These are phyloP conservation scores for Scaeva pyrastri DNA, from an alignment of 2,888 invertebrate genomes.

Conservation along the genomic window DNA sequence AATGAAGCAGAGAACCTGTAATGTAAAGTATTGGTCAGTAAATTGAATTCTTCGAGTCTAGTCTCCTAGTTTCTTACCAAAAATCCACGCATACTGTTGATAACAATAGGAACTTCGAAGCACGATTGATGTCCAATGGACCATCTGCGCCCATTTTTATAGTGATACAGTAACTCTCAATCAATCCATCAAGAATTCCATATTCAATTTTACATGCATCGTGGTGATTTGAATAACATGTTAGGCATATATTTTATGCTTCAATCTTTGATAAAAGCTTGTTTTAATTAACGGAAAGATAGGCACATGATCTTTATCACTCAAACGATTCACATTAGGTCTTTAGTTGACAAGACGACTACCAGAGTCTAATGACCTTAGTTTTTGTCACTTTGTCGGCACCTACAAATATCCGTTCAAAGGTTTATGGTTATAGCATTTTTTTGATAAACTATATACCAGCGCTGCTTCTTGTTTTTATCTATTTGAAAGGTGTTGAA, in stretches of 20 bases:
- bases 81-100: constrained; percentile 87
- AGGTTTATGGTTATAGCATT: too few species aligned
- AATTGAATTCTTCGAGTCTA: background rate
- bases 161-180: constrained; percentile 5
- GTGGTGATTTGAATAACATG: constrained; percentile 15
- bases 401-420: too few species aligned
- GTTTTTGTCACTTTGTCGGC: too few species aligned
- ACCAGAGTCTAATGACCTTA: too few species aligned
- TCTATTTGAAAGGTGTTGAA: too few species aligned
- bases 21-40: constrained; percentile 23
- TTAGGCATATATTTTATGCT: constrained; percentile 4
- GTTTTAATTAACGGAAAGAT: too few species aligned
- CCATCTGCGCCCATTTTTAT: constrained; percentile 54
- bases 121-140: constrained; percentile 53
- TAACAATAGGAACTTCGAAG: constrained; percentile 39
- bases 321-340: too few species aligned
- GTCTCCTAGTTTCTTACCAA: constrained; percentile 77
- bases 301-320: too few species aligned
- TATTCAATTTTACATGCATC: constrained; percentile 16
- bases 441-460: too few species aligned
- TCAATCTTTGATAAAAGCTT: background rate
- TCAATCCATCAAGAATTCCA: background rate
- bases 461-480: too few species aligned
- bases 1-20: constrained; percentile 77
- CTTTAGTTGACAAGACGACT: too few species aligned